Evolutionary conservation across 2,797 vertebrate species (phyloP), one percentile per base, ranked within the genome.

Genomic region (Spheniscus humboldti): DNA sequence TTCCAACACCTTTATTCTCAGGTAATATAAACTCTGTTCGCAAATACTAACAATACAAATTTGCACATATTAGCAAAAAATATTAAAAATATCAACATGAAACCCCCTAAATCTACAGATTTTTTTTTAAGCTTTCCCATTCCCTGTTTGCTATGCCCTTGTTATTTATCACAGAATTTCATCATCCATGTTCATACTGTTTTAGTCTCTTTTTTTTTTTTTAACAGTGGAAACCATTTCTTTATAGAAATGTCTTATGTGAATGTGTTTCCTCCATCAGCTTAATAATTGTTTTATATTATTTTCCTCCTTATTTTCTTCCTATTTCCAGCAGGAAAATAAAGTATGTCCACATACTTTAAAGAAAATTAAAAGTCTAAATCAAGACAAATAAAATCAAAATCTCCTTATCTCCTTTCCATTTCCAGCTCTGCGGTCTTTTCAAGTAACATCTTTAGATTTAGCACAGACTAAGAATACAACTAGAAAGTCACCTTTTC

Each of bases 31-130:
- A 30, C 10, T 74, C 60, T 28, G 18, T 71, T 92, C 23, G 50
- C 31, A 33, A 91, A 52, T 41, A 76, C 25, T 75, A 90, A 89
- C 14, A 67, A 60, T 52, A 59, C n/a, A 76, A 89, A 94, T 73
- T 47, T 87, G 47, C 53, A 96, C 28, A 56, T 48, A 80, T 76
- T 57, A 74, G 25, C 13, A 90, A 77, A 90, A 91, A 81, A 24
- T 47, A 84, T 19, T 41, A 13, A 62, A 60, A 93, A 20, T 60
- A 79, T 56, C 13, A 64, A 12, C 52, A 89, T 86, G 83, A 60
- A 63, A 68, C 22, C 59, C 23, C 33, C 48, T 84, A 64, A 33
- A 77, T 81, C 37, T 43, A 74, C 6, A 81, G 10, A 9, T 39
- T 47, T 62, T 60, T 75, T 79, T 79, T 80, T 19, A 45, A 62